Conservation (phyloP, 2,888 invertebrate genomes). For the Portevinia maculata region DNA sequence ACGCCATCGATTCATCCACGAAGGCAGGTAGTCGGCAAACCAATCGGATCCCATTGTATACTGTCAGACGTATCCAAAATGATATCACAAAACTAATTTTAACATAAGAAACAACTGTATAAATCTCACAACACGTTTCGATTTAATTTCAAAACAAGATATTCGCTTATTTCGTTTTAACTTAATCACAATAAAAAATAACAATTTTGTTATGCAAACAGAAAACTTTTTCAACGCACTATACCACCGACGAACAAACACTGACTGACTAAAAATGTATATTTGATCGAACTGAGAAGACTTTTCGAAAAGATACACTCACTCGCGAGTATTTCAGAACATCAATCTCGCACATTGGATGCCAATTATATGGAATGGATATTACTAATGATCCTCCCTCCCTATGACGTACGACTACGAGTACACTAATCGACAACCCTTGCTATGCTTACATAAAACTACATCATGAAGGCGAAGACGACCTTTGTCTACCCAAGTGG, state of each 20-base stretch:
- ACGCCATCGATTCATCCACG: conserved; percentile 80
- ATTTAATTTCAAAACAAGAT: conserved; percentile 25
- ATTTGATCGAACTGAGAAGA: conserved; percentile 35
- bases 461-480: conserved; percentile 21
- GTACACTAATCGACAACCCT: conserved; percentile 36
- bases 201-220: not conserved
- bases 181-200: not conserved
- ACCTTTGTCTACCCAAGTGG: conserved; percentile 47
- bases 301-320: conserved; percentile 33
- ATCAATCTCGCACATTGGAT: conserved; percentile 12
- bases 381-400: conserved; percentile 47
- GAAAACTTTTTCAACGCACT: conserved; percentile 29
- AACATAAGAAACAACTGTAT: conserved; percentile 16
- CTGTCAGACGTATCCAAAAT: conserved; percentile 8
- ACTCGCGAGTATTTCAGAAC: conserved; percentile 22
- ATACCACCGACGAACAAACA: conserved; percentile 50
- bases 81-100: conserved; percentile 53
- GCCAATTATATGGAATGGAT: conserved; percentile 22
- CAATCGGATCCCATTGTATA: conserved; percentile 75
- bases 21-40: conserved; percentile 79
- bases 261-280: conserved; percentile 52
- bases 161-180: conserved; percentile 2
- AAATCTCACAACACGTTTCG: conserved; percentile 26
- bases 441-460: conserved; percentile 30
- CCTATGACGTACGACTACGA: conserved; percentile 10